These are phyloP conservation scores for Sprattus sprattus DNA, from an alignment of 2,113 vertebrate genomes.

Conservation along the genomic window DNA sequence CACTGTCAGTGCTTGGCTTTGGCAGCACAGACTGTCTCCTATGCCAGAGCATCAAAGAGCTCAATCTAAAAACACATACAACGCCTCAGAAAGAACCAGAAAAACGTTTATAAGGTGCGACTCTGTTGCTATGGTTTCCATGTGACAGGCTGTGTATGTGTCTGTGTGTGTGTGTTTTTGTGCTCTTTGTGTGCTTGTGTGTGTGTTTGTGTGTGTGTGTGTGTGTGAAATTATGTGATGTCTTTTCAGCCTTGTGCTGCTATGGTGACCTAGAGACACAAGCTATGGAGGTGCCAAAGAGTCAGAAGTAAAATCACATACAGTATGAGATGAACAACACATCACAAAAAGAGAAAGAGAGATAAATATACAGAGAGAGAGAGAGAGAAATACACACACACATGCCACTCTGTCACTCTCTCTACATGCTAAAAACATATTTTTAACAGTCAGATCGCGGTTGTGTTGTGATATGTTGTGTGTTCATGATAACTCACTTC, in stretches of 20 bases:
- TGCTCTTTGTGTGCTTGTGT: background rate
- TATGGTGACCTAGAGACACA: background rate
- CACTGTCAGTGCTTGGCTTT: background rate
- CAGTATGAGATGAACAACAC: slow-evolving; percentile 25
- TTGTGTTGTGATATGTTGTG: too few relatives aligned
- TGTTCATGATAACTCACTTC: too few relatives aligned
- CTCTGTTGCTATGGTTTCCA: background rate
- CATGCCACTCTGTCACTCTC: too few relatives aligned
- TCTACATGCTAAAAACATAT: too few relatives aligned
- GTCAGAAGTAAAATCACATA: too few relatives aligned
- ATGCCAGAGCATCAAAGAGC: background rate
- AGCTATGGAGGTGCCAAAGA: too few relatives aligned
- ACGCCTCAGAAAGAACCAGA: background rate
- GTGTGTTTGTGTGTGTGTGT: slow-evolving; percentile 8
- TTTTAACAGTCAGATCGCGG: too few relatives aligned
- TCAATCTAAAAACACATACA: background rate
- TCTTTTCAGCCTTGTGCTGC: background rate
- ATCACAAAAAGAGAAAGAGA: background rate
- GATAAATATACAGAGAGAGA: background rate
- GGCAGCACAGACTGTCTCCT: background rate
- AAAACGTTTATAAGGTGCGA: background rate
- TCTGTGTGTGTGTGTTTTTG: slow-evolving; percentile 4
- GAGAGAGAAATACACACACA: background rate
- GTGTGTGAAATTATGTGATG: background rate
- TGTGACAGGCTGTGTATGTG: background rate